phyloP scores from a whole-genome alignment of 2,888 invertebrate genomes.

The Erebia palarica region DNA sequence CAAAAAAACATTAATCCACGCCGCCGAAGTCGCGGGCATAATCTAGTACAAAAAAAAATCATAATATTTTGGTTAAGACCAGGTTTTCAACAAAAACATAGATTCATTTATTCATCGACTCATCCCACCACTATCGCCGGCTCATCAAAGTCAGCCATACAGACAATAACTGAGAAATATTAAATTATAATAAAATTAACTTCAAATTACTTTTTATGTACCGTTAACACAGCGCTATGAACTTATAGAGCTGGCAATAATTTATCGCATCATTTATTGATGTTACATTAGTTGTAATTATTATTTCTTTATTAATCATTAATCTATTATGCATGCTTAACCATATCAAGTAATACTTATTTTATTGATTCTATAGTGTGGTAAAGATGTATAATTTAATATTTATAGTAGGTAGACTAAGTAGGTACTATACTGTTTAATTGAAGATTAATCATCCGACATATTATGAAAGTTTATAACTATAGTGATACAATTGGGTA shows the following conservation, averaged over 20 bases:
- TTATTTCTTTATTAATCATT: not conserved
- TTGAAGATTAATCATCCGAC: no score
- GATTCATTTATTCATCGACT: slow-evolving; percentile 24
- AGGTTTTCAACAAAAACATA: slow-evolving; percentile 5
- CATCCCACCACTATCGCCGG: slow-evolving; percentile 61
- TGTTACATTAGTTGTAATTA: not conserved
- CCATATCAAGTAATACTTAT: not conserved
- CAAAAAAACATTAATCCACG: no score
- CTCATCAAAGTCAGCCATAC: slow-evolving; percentile 75
- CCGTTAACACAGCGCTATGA: slow-evolving; percentile 54
- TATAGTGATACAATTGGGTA: no score
- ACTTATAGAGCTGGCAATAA: slow-evolving; percentile 45
- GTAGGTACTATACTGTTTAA: no score
- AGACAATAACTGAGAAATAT: slow-evolving; percentile 81
- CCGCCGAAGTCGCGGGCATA: no score
- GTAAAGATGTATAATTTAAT: not conserved
- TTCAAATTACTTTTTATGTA: slow-evolving; percentile 66
- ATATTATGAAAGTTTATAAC: no score
- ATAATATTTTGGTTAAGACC: not conserved
- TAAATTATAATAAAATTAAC: slow-evolving; percentile 82
- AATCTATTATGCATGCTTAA: not conserved
- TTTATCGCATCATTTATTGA: slow-evolving; percentile 6
- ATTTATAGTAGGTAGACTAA: no score
- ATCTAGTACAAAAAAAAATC: no score
- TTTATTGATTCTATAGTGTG: not conserved